phyloP scores from a whole-genome alignment of 2,888 invertebrate species.

The Euproctis similis region DNA sequence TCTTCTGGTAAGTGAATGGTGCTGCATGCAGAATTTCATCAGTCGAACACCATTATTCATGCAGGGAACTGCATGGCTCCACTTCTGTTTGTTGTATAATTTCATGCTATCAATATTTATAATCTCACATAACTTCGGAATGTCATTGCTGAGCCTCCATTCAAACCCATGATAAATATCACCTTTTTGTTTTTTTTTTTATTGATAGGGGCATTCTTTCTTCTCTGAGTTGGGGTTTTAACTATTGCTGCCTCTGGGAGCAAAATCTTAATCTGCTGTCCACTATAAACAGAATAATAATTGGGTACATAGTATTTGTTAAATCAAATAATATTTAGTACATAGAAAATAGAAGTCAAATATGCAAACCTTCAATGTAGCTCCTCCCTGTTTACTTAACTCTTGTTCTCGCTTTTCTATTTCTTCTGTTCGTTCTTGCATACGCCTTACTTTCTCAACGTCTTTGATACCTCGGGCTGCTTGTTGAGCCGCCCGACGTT shows the following conservation, averaged over 20 bases:
- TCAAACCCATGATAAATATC: no score
- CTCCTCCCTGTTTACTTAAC: conserved; percentile 52
- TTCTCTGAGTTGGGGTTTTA: conserved; percentile 14
- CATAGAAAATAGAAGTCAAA: no score
- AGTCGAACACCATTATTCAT: no score
- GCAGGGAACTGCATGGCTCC: no score
- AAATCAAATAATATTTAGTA: not conserved
- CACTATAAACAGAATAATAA: conserved; percentile 37
- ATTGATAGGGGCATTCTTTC: no score
- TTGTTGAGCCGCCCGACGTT: conserved; percentile 76
- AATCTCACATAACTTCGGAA: no score
- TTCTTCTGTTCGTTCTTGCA: conserved; percentile 76
- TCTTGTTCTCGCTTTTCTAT: conserved; percentile 75
- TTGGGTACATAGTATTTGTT: not conserved
- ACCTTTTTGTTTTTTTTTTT: no score
- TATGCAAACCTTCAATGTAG: conserved; percentile 44
- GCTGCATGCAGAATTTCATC: no score
- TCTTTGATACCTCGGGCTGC: conserved; percentile 80
- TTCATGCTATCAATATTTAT: no score
- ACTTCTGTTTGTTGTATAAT: no score
- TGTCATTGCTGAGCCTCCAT: no score
- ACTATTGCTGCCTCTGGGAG: conserved; percentile 25
- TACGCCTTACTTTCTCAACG: conserved; percentile 73
- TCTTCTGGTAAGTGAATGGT: no score
- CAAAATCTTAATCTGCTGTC: conserved; percentile 55